Percentiles rank a stretch among this genome's conserved stretches.
These are phyloP conservation scores for Ictalurus furcatus DNA, from an alignment of 2,113 vertebrate species.

Conservation along the genomic window DNA sequence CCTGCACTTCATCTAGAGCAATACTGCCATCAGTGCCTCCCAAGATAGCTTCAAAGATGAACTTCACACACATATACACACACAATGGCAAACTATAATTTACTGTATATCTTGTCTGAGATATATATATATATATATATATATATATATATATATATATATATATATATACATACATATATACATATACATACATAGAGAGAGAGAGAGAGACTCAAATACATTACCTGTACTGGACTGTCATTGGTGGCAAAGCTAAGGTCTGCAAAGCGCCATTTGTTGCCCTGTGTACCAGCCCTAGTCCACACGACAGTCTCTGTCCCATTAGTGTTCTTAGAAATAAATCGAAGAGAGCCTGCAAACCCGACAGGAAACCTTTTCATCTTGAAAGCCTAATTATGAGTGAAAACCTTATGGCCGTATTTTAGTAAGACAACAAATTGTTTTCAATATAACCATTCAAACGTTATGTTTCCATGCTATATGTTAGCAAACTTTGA, in stretches of 20 bases:
- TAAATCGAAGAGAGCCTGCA: constrained; percentile 70
- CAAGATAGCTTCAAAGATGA: constrained; percentile 70
- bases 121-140: neutral
- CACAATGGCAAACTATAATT: neutral
- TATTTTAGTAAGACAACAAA: neutral
- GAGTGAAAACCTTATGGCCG: neutral
- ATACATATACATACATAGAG: no score
- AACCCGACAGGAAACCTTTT: neutral
- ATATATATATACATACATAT: no score
- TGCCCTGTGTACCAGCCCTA: constrained; percentile 73
- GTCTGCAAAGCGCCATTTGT: constrained; percentile 75
- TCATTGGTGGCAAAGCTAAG: constrained; percentile 65
- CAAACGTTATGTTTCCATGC: neutral
- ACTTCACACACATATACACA: constrained; percentile 57
- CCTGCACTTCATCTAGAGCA: constrained; percentile 66
- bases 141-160: no score
- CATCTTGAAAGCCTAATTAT: neutral
- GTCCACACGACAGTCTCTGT: constrained; percentile 67
- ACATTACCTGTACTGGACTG: constrained; percentile 67
- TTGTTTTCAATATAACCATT: neutral
- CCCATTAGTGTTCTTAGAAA: constrained; percentile 62
- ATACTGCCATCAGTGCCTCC: constrained; percentile 67
- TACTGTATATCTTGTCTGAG: neutral
- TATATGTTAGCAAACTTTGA: neutral
- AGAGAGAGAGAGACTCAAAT: neutral